Evolutionary conservation across 2,888 invertebrate species (phyloP), one percentile per base, ranked within the genome.

Genomic region (Leptinotarsa rubiginosa): DNA sequence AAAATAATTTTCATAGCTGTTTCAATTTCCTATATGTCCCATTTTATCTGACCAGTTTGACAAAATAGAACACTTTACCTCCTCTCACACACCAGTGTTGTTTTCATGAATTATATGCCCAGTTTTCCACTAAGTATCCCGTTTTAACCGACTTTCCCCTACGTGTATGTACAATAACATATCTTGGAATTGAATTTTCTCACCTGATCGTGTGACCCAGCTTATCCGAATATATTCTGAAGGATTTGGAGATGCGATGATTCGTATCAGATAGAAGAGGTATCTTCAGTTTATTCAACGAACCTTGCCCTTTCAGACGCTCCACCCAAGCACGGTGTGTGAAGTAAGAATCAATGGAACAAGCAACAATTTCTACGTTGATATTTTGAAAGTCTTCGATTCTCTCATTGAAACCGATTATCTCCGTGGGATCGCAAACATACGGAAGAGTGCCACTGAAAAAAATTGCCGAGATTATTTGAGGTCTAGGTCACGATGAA

Each of bases 281-380:
- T 83, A 97, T 96, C 74, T 94, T 94, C 25, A 98, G 91, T 82
- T 92, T 92, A 22, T 97, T 97, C 54, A 98, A 88, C 16, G 97
- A 97, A 52, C 97, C 97, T 86, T 97, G 95, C 86, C 94, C 95
- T 66, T 97, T 90, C 10, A 96, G 95, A 1, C 96, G 96, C 84
- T 97, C 97, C 73, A 96, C 96, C 96, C 96, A 97, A 4, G 96
- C 96, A 75, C 96, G 89, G 88, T 97, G 96, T 10, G 96, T 96
- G 83, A 96, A 97, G 85, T 96, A 96, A 0, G 96, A 96, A 86
- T 97, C 97, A 0, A 96, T 95, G 31, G 96, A 96, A 83, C 95
- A 95, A 2, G 96, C 96, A 4, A 97, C 94, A 0, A 96, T 95
- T 89, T 95, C 95, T 0, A 95, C 91, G 82, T 96, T 94, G 47